Conservation (phyloP, 2,888 invertebrate species). For the Scaeva pyrastri region DNA sequence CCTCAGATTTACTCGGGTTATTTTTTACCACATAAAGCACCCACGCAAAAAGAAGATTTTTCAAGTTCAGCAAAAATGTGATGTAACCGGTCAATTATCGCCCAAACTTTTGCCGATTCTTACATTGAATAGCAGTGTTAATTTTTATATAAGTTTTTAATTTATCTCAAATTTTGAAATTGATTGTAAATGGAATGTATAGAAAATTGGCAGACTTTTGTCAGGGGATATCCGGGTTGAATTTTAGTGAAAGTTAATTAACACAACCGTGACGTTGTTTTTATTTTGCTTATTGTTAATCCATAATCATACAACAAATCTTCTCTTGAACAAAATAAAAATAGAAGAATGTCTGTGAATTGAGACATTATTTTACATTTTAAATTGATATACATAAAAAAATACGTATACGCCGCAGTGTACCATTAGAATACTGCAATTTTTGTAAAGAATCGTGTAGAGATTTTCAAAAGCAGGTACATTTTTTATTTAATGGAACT, state of each 20-base stretch:
- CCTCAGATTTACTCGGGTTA: neutral
- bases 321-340: too few relatives aligned
- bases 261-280: neutral
- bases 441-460: too few relatives aligned
- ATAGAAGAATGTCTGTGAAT: too few relatives aligned
- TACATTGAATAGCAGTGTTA: neutral
- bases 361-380: too few relatives aligned
- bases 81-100: slow-evolving; percentile 7
- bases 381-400: too few relatives aligned
- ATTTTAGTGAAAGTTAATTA: slow-evolving; percentile 15
- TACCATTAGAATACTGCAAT: too few relatives aligned
- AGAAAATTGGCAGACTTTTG: slow-evolving; percentile 1
- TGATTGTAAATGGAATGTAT: neutral
- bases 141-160: slow-evolving; percentile 8
- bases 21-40: neutral
- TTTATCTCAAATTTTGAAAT: neutral
- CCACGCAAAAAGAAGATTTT: slow-evolving; percentile 23
- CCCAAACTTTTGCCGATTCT: neutral
- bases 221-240: neutral
- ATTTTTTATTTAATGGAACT: too few relatives aligned
- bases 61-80: slow-evolving; percentile 32
- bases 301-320: too few relatives aligned
- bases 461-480: too few relatives aligned
- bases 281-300: too few relatives aligned
- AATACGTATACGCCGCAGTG: too few relatives aligned